Evolutionary conservation across 30 jellyfish, hydroid and myxozoan species (phyloP).

Genomic region (Turritopsis rubra): DNA sequence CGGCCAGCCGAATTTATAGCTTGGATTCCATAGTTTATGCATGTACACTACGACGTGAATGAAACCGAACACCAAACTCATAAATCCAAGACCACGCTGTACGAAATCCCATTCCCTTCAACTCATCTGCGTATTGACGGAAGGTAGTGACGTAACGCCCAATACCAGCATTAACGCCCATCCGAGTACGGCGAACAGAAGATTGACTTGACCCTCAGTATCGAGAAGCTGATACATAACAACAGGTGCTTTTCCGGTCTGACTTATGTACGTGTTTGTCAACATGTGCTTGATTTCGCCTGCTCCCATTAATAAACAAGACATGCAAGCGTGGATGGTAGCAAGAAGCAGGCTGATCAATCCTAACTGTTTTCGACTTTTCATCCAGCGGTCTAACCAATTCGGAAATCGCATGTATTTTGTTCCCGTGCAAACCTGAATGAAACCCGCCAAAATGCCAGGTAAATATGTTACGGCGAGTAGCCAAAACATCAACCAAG

Average conservation of each 20-base stretch:
- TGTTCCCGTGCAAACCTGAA: conserved; percentile 62
- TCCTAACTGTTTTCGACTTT: conserved; percentile 79
- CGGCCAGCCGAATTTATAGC: conserved; percentile 29
- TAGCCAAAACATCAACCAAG: conserved; percentile 66
- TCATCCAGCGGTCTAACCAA: conserved; percentile 86
- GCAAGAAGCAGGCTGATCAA: conserved; percentile 56
- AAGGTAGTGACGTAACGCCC: conserved; percentile 63
- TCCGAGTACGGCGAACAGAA: conserved; percentile 59
- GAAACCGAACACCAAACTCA: conserved; percentile 40
- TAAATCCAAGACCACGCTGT: conserved; percentile 57
- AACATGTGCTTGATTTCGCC: conserved; percentile 54
- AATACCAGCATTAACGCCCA: conserved; percentile 30
- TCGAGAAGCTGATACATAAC: conserved; percentile 37
- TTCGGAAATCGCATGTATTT: conserved; percentile 55
- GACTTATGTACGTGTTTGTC: not conserved
- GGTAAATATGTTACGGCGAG: conserved; percentile 54
- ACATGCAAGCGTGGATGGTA: conserved; percentile 62
- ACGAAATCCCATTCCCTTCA: conserved; percentile 90
- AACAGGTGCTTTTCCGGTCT: conserved; percentile 11
- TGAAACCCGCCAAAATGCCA: conserved; percentile 65
- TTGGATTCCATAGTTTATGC: conserved; percentile 38
- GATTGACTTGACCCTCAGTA: conserved; percentile 51
- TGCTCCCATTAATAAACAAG: conserved; percentile 56
- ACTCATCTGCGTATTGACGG: conserved; percentile 62
- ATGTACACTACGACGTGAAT: conserved; percentile 43